Conservation (phyloP, 1,140 invertebrate species). For the Sesamia nonagrioides region DNA sequence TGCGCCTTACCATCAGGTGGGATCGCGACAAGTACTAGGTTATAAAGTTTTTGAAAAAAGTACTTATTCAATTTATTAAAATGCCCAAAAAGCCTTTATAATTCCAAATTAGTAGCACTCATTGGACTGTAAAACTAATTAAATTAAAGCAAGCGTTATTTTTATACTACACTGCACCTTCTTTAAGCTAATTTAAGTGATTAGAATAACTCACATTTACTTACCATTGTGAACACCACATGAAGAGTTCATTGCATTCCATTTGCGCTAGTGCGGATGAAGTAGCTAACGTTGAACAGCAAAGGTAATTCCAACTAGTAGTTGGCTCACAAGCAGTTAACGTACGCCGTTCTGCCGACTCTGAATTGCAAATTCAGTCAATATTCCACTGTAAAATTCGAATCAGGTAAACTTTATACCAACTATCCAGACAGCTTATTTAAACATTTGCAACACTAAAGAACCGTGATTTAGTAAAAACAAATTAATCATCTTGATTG, state of each 20-base stretch:
- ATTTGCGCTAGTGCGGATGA: conserved; percentile 25
- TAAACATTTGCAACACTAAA: neutral
- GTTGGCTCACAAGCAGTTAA: conserved; percentile 46
- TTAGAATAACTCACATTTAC: conserved; percentile 27
- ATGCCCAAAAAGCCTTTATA: neutral
- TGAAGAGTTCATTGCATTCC: conserved; percentile 46
- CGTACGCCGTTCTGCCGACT: conserved; percentile 42
- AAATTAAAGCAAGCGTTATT: conserved; percentile 34
- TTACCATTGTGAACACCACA: conserved; percentile 13
- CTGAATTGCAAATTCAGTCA: conserved; percentile 48
- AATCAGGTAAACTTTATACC: conserved; percentile 14
- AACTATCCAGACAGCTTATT: conserved; percentile 14
- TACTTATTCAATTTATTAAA: no score
- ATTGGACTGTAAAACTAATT: conserved; percentile 10
- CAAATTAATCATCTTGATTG: conserved; percentile 6
- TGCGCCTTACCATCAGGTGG: no score
- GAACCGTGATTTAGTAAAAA: neutral
- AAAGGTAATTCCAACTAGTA: conserved; percentile 46
- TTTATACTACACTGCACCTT: conserved; percentile 34
- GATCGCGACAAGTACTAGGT: no score
- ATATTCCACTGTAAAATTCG: conserved; percentile 31
- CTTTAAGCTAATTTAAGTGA: conserved; percentile 36
- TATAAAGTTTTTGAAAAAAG: no score
- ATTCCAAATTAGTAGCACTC: neutral
- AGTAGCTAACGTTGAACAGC: conserved; percentile 37